Percentiles rank a stretch among this genome's conserved stretches.
These are phyloP conservation scores for Aethes cnicana DNA, from an alignment of 2,888 invertebrate species.

Conservation along the genomic window DNA sequence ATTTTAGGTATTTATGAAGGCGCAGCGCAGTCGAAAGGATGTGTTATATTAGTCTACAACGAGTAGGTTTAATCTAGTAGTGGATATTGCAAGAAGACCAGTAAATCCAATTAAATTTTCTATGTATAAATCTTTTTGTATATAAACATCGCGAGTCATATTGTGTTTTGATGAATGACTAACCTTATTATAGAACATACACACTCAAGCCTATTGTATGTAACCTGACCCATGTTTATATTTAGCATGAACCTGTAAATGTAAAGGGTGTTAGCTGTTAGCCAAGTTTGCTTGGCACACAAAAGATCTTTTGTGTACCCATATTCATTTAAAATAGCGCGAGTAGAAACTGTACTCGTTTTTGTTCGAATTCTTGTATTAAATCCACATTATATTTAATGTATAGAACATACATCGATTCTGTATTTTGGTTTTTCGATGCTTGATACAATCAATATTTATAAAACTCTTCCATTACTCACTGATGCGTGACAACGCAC, in stretches of 20 bases:
- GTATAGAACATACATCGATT: too few species aligned
- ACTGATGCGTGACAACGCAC: too few species aligned
- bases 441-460: too few species aligned
- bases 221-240: constrained; percentile 13
- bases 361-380: not conserved
- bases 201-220: constrained; percentile 16
- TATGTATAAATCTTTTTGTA: too few species aligned
- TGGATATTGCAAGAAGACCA: too few species aligned
- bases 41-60: too few species aligned
- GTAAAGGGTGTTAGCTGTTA: constrained; percentile 17
- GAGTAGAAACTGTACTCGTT: not conserved
- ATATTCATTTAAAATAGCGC: not conserved
- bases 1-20: too few species aligned
- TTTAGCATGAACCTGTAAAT: constrained; percentile 27
- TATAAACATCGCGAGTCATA: constrained; percentile 3
- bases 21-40: constrained; percentile 14
- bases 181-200: constrained; percentile 13
- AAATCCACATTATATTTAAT: not conserved
- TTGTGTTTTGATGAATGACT: constrained; percentile 12
- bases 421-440: too few species aligned
- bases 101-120: too few species aligned
- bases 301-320: constrained; percentile 17
- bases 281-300: not conserved
- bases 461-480: too few species aligned
- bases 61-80: too few species aligned